Percentiles rank a stretch among this genome's conserved stretches.
phyloP scores from a whole-genome alignment of 2,888 invertebrate species.

The Calliopum simillimum region DNA sequence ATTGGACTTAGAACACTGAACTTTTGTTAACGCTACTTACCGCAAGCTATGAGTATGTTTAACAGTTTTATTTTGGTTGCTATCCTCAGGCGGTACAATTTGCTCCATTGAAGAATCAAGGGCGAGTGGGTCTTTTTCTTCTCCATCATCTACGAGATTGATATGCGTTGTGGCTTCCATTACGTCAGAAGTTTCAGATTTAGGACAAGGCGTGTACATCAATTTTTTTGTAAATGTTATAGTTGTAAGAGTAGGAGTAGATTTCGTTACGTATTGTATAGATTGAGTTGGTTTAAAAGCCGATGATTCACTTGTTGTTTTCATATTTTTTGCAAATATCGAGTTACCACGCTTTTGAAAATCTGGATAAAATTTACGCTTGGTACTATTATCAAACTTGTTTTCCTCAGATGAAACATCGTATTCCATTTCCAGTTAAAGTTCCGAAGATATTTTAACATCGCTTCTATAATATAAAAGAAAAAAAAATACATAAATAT shows the following conservation, averaged over 20 bases:
- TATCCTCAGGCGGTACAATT: conserved; percentile 41
- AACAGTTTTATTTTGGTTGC: conserved; percentile 35
- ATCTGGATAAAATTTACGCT: conserved; percentile 13
- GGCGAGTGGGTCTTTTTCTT: conserved; percentile 65
- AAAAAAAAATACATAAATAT: too few relatives aligned
- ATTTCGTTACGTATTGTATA: conserved; percentile 42
- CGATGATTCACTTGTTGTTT: conserved; percentile 26
- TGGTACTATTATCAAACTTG: conserved; percentile 25
- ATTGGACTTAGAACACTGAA: too few relatives aligned
- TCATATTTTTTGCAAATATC: conserved; percentile 38
- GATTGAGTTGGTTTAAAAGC: conserved; percentile 43
- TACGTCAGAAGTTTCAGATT: conserved; percentile 42
- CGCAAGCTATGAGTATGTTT: conserved; percentile 80
- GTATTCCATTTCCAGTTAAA: conserved; percentile 49
- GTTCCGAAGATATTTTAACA: too few relatives aligned
- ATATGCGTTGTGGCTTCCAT: conserved; percentile 60
- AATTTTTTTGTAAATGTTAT: conserved; percentile 40
- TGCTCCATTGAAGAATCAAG: conserved; percentile 54
- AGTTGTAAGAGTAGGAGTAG: conserved; percentile 22
- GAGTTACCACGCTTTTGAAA: conserved; percentile 31
- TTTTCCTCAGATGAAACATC: conserved; percentile 52
- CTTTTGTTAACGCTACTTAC: conserved; percentile 41
- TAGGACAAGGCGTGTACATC: conserved; percentile 39
- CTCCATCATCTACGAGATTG: conserved; percentile 61
- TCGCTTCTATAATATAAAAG: too few relatives aligned